phyloP scores from a whole-genome alignment of 2,888 invertebrate species.

The Diarsia mendica region DNA sequence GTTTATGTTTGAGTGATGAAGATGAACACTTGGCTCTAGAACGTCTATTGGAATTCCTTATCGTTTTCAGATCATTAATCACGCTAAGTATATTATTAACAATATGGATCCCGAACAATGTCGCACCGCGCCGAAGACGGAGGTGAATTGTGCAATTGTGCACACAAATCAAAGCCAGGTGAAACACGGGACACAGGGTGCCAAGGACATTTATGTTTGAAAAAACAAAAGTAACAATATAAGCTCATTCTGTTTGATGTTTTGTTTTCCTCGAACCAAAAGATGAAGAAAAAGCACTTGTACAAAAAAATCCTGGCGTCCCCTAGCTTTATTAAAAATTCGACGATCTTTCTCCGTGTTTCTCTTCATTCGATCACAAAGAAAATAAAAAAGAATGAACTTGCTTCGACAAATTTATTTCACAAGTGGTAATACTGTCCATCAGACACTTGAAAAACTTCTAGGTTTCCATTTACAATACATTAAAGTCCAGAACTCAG shows the following conservation, averaged over 20 bases:
- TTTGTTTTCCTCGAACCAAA: constrained; percentile 33
- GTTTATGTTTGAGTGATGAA: constrained; percentile 10
- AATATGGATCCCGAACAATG: constrained; percentile 26
- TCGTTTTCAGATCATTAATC: constrained; percentile 53
- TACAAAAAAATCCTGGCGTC: constrained; percentile 28
- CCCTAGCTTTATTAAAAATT: constrained; percentile 49
- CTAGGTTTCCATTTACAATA: constrained; percentile 25
- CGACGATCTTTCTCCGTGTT: constrained; percentile 31
- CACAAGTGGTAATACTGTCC: constrained; percentile 31
- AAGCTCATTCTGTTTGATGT: constrained; percentile 43
- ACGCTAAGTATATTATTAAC: constrained; percentile 49
- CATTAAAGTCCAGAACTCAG: constrained; percentile 1
- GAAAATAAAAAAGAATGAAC: constrained; percentile 40
- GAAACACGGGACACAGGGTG: background rate
- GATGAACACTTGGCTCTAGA: constrained; percentile 37
- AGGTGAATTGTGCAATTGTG: constrained; percentile 30
- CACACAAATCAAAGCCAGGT: constrained; percentile 17
- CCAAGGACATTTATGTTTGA: constrained; percentile 5
- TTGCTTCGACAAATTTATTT: constrained; percentile 48
- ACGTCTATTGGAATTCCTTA: constrained; percentile 43
- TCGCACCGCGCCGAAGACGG: constrained; percentile 5
- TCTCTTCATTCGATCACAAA: constrained; percentile 45
- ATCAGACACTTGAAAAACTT: constrained; percentile 38
- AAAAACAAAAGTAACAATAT: constrained; percentile 45
- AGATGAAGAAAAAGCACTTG: constrained; percentile 49